Base-by-base conservation (phyloP, 2,113 vertebrate genomes). In the Psittacus erithacus region DNA sequence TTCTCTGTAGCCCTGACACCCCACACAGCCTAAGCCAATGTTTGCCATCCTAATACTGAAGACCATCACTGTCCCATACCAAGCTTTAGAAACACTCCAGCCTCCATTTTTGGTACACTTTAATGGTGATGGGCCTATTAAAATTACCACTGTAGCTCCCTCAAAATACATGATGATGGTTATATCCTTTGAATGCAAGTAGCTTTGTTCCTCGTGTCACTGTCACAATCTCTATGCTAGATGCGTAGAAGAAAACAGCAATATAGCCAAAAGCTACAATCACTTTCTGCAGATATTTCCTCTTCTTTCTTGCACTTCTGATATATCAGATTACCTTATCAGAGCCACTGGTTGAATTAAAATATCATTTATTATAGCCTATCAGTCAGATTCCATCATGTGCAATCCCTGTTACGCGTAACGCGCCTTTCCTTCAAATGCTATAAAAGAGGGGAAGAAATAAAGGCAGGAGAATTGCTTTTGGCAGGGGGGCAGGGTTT, bases 331-430 rank as follows among this genome's bases (percentile, higher is more conserved):
- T 86, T 92, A 22, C 79, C 49, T 95, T 85, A 91, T 83, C 35
- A 0, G 50, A 74, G 89, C 68, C 47, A 20, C 89, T 47, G 33
- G 43, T 79, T 93, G 95, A 90, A 96, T 96, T 94, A 93, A 65
- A 94, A 93, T 94, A 60, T 88, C 8, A 4, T 92, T 95, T 95
- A 94, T 92, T 95, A 44, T 44, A 84, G 84, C 73, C 90, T 88
- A 92, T 96, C 96, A 94, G 79, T 96, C 88, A 90, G 85, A 86
- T 86, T 75, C 75, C 82, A 77, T 86, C 93, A 2, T 57, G 53
- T 80, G 74, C 81, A 81, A 41, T 82, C 46, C 50, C 55, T 78
- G 5, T 28, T 75, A 44, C 80, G 47, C 76, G 71, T 94, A 86
- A 92, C 3, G 9, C 28, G 25, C 55, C 43, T 55, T 91, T 80